Conservation (phyloP, 2,888 invertebrate species). For the Trichacis sp. region DNA sequence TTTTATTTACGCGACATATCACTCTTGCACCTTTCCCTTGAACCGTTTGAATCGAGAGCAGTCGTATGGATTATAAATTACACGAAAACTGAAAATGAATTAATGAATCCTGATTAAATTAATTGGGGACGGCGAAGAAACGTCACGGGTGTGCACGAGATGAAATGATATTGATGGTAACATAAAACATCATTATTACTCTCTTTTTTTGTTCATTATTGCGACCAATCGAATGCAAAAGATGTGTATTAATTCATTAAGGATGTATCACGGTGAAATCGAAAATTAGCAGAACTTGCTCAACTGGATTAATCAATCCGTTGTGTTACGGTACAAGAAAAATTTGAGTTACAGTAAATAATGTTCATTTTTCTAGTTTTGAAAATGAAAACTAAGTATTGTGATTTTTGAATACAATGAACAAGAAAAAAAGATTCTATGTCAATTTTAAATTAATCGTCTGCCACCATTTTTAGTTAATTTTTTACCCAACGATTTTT, state of each 20-base stretch:
- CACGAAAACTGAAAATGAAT: conserved; percentile 6
- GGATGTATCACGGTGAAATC: too few relatives aligned
- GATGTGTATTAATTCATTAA: neutral
- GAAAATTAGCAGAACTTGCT: too few relatives aligned
- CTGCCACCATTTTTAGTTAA: too few relatives aligned
- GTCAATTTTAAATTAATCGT: too few relatives aligned
- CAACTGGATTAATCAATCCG: too few relatives aligned
- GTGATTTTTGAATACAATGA: too few relatives aligned
- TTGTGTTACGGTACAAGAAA: too few relatives aligned
- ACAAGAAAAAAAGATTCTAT: too few relatives aligned
- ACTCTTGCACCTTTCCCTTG: conserved; percentile 5
- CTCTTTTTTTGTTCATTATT: neutral
- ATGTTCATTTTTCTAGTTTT: too few relatives aligned
- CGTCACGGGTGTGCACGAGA: neutral
- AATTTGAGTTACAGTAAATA: too few relatives aligned
- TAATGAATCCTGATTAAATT: conserved; percentile 7
- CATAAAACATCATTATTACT: conserved; percentile 1
- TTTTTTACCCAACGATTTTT: too few relatives aligned
- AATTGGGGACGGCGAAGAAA: neutral
- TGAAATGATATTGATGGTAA: conserved; percentile 1
- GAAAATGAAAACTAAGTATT: too few relatives aligned
- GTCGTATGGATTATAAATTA: conserved; percentile 3
- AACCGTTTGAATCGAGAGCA: conserved; percentile 3
- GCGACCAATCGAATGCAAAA: neutral
- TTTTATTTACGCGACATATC: conserved; percentile 1